Base-by-base conservation (phyloP, 2,888 invertebrate genomes). In the Temnothorax ravouxi region DNA sequence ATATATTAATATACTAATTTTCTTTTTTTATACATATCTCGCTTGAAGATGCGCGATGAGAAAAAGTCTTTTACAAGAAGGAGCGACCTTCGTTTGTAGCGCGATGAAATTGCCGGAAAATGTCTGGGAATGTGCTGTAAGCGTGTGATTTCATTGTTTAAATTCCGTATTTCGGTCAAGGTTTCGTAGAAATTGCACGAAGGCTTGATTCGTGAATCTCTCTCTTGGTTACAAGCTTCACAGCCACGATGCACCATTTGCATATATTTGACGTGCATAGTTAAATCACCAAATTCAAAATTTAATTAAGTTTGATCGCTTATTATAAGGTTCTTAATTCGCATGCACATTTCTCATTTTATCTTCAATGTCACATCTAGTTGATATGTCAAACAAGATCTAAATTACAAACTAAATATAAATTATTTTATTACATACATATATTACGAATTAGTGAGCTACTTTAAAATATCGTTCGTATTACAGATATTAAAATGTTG, bases 81-180 rank as follows among this genome's bases (percentile, higher is more conserved):
- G 11, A 4, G 4, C 9, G 18, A 15, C 15, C 47, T 47, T 38
- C 6, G 62, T 50, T 75, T 50, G n/a, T 47, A 34, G 38, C n/a
- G 15, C 21, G 18, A 50, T 47, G 15, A 34, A 47, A 62, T 62
- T 52, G 9, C 15, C 38, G 50, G 44, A 61, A 47, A 59, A 29
- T 64, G n/a, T n/a, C 38, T 41, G 29, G 29, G 41, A 62, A 50
- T 47, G 50, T 50, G n/a, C 29, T 62, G 0, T 11, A 64, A 52
- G 25, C 21, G 6, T 47, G 15, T 67, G 29, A 56, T 56, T n/a
- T 67, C n/a, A 56, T 69, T 56, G 29, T 69, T 67, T 15, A 67
- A 77, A 77, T 38, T 54, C 41, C 15, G 41, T 52, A 77, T 67
- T 77, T 67, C 9, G 54, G 9, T 62, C 61, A 75, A 61, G 21